Base-by-base conservation (phyloP, 2,797 vertebrate species). In the Pipistrellus kuhlii region DNA sequence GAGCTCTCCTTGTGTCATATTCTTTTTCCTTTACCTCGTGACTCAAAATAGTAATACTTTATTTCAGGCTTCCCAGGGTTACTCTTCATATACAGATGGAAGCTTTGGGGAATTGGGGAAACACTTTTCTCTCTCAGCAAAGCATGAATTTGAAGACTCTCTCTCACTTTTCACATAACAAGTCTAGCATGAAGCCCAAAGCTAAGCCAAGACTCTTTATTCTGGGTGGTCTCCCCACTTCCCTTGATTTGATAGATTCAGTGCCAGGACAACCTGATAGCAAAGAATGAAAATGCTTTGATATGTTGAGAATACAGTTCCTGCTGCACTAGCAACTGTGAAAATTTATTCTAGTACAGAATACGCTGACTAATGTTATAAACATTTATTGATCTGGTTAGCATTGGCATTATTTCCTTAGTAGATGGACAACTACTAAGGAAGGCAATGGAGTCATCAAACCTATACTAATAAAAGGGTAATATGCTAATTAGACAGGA, bases 71-170 rank as follows among this genome's bases (percentile, higher is more conserved):
- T 83, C 86, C 38, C 53, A 88, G 71, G 62, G 88, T 69, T 77
- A 51, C 20, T 68, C 41, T 76, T 81, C 15, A 9, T 15, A 12
- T 12, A 48, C 66, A 90, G 78, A 85, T 38, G 57, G 77, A 94
- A 81, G 51, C 35, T 55, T 87, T 71, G 68, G 44, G 72, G 91
- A 88, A 94, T 78, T 76, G 48, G 48, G 62, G 51, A 57, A 51
- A 62, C 53, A 91, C 30, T 75, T 69, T 78, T 81, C 90, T 44
- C 66, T 73, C 80, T 90, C 62, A 53, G n/a, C 71, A 84, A 91
- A 88, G 53, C 59, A 18, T 20, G 32, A n/a, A 68, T 77, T 75
- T 76, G 62, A 85, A 90, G 85, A 85, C 46, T 38, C 38, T 82
- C 21, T 82, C 21, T 83, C 38, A 21, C 80, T 90, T 95, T 80